Conservation (phyloP, 2,888 invertebrate genomes). For the Pollenia amentaria region DNA sequence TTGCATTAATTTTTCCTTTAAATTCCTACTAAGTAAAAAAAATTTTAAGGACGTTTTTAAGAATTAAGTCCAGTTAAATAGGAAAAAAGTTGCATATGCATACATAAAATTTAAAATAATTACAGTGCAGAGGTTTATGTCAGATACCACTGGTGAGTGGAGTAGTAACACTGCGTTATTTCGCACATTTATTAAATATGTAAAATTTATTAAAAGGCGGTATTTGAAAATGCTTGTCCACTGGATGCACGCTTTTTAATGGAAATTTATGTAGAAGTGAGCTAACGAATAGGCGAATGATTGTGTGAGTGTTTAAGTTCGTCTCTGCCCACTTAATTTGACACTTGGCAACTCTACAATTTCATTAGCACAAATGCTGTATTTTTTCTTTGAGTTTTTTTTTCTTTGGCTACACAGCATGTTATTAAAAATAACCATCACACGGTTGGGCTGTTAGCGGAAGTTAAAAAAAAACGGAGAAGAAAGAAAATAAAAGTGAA, state of each 20-base stretch:
- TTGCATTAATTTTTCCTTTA: neutral
- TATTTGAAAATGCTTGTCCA: slow-evolving; percentile 46
- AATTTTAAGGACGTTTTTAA: too few species aligned
- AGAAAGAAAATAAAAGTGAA: slow-evolving; percentile 8
- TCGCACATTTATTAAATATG: slow-evolving; percentile 73
- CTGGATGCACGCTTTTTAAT: slow-evolving; percentile 20
- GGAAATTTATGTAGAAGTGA: neutral
- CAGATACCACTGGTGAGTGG: neutral
- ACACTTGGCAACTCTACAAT: slow-evolving; percentile 71
- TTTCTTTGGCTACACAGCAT: slow-evolving; percentile 59
- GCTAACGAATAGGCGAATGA: neutral
- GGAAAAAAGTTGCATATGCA: neutral
- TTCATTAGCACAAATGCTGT: slow-evolving; percentile 55
- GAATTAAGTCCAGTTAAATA: slow-evolving; percentile 4
- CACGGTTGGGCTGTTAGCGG: slow-evolving; percentile 44
- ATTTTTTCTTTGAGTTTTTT: slow-evolving; percentile 19
- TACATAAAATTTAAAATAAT: slow-evolving; percentile 52
- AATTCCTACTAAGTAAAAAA: slow-evolving; percentile 23
- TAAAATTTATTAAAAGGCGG: slow-evolving; percentile 64
- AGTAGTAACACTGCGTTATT: slow-evolving; percentile 44
- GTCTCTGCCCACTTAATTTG: slow-evolving; percentile 69
- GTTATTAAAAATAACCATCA: slow-evolving; percentile 44
- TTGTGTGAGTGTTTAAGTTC: neutral
- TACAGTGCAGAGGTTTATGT: slow-evolving; percentile 21
- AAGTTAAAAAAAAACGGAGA: slow-evolving; percentile 21